Percentiles rank a stretch among this genome's conserved stretches.
phyloP scores from a whole-genome alignment of 2,113 vertebrate genomes.

The Alethe diademata region DNA sequence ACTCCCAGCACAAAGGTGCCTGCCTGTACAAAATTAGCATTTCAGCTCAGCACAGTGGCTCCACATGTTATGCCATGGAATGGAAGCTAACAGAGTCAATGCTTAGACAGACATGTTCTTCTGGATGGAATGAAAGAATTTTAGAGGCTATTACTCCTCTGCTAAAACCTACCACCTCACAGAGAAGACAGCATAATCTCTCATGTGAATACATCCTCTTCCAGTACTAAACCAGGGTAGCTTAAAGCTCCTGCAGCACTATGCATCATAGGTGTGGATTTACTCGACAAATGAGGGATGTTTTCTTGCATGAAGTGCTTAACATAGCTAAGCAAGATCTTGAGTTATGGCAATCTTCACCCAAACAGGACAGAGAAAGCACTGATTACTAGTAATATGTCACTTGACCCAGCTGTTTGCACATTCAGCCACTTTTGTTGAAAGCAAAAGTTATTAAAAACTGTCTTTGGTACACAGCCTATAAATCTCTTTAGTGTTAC shows the following conservation, averaged over 20 bases:
- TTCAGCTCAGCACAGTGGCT: neutral
- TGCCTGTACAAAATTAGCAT: neutral
- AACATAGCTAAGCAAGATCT: neutral
- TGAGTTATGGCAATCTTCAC: neutral
- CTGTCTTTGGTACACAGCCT: neutral
- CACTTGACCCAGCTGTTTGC: neutral
- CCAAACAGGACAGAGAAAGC: neutral
- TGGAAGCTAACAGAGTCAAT: neutral
- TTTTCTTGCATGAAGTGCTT: neutral
- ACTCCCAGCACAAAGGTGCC: neutral
- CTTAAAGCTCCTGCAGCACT: neutral
- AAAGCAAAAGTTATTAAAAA: neutral
- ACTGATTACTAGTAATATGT: neutral
- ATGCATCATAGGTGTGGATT: neutral
- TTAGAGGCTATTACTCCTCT: neutral
- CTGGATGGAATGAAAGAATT: neutral
- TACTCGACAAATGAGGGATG: neutral
- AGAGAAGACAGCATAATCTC: neutral
- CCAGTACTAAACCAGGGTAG: neutral
- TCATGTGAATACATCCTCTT: neutral
- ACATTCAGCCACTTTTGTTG: neutral
- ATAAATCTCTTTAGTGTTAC: neutral
- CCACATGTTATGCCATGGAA: neutral
- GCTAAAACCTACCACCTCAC: neutral
- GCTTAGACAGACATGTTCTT: neutral